Evolutionary conservation across 2,888 invertebrate species (phyloP), one percentile per base, ranked within the genome.

Genomic region (Megalurothrips usitatus): DNA sequence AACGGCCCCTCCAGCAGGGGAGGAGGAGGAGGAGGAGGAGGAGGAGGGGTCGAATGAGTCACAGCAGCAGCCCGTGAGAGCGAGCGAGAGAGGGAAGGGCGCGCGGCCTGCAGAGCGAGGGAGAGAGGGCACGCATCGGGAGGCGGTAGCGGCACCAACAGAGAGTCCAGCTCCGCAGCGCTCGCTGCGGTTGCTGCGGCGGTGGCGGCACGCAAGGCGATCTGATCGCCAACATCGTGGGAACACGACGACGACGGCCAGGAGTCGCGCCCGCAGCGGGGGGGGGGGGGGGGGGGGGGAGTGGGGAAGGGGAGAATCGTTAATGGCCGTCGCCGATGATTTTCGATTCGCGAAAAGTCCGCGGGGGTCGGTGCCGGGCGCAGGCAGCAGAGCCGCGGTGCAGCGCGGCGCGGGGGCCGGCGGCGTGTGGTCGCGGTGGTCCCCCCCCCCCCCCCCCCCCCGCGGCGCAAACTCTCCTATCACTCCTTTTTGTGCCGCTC

Each of bases 141-240:
- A 10, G 26, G 68, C 58, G 58, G 58, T 58, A 58, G 58, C 58
- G 58, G 58, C 58, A 17, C 34, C 34, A 43, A 58, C n/a, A 58
- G 58, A 19, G 58, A 58, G 58, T n/a, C 34, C 34, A 43, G 3
- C 14, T 14, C 23, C 23, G 68, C 52, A 12, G 52, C 1, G 52
- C 52, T 3, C 52, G 34, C 6, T 43, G 34, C 34, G 52, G 52
- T 52, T 52, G 14, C 58, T 11, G 10, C 34, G 10, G 68, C 26
- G 68, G 26, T 75, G 26, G 68, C 26, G 68, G 68, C 68, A 75
- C 68, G 68, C 68, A 75, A 75, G 68, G 34, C 34, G 34, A 43
- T 43, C 68, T 26, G 68, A 75, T 75, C 68, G 68, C 68, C 68
- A 75, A 75, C 68, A 75, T 75, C 68, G 68, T 75, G 68, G 68